Evolutionary conservation across 2,888 invertebrate species (phyloP).

Genomic region (Strigamia maritima): DNA sequence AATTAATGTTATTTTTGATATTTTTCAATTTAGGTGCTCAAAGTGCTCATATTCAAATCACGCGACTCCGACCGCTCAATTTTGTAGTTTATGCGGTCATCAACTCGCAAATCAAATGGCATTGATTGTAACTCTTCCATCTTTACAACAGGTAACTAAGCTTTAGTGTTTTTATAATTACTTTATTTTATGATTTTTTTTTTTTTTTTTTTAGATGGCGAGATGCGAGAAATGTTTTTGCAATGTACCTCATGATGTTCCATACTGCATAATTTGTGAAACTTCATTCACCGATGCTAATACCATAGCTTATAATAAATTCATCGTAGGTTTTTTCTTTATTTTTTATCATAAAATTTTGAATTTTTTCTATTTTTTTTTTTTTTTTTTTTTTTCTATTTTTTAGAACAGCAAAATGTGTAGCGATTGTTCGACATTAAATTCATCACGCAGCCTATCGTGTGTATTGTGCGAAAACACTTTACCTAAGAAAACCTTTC

Average conservation of each 20-base stretch:
- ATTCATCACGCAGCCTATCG: background rate
- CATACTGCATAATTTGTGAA: conserved; percentile 25
- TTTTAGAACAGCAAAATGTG: background rate
- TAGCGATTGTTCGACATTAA: background rate
- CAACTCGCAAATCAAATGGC: background rate
- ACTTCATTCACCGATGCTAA: background rate
- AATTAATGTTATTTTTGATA: background rate
- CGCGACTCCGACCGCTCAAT: background rate
- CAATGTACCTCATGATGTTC: background rate
- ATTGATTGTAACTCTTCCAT: background rate
- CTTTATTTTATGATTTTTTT: background rate
- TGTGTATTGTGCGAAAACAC: background rate
- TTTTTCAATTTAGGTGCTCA: background rate
- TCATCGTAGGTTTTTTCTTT: background rate
- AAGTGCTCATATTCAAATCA: conserved; percentile 2
- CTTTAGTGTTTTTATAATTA: background rate
- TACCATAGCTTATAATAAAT: background rate
- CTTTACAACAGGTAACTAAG: background rate
- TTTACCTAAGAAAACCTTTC: background rate
- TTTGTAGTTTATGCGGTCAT: background rate
- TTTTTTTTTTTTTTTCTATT: background rate
- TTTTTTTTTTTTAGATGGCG: background rate
- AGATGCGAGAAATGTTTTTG: background rate
- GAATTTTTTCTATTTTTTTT: background rate
- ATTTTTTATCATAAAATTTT: too few relatives aligned